A percentile compares a stretch with the other conserved stretches of the same genome.
Conservation (phyloP, 2,113 vertebrate species). For the Smithornis capensis region DNA sequence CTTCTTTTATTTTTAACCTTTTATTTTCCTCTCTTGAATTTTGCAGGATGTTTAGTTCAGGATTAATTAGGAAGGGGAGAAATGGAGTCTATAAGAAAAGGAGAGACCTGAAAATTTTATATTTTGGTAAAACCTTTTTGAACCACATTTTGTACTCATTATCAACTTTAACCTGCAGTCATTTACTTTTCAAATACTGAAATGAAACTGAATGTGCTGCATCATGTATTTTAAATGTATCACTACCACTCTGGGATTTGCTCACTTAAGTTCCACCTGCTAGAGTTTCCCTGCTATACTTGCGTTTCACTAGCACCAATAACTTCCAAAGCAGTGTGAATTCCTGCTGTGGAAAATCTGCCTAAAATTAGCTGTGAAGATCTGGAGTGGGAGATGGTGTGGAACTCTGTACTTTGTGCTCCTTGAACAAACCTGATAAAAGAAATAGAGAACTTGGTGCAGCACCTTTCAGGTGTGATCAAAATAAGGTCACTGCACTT, state of each 20-base stretch:
- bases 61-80: neutral
- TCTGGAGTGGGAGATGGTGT: neutral
- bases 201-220: neutral
- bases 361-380: neutral
- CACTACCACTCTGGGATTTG: neutral
- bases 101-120: neutral
- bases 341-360: neutral
- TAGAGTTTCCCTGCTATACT: neutral
- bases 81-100: neutral
- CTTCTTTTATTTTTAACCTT: neutral
- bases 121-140: neutral
- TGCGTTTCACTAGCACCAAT: neutral
- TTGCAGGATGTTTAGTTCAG: neutral
- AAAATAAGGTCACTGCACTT: neutral
- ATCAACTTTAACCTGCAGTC: neutral
- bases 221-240: neutral
- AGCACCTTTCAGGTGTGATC: neutral
- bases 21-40: neutral
- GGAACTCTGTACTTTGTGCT: neutral
- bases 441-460: neutral
- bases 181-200: neutral
- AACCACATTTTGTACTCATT: rapidly evolving
- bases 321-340: neutral
- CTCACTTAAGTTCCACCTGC: neutral
- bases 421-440: neutral